Conservation (phyloP, 23 tunicate genomes). For the Styela clava region DNA sequence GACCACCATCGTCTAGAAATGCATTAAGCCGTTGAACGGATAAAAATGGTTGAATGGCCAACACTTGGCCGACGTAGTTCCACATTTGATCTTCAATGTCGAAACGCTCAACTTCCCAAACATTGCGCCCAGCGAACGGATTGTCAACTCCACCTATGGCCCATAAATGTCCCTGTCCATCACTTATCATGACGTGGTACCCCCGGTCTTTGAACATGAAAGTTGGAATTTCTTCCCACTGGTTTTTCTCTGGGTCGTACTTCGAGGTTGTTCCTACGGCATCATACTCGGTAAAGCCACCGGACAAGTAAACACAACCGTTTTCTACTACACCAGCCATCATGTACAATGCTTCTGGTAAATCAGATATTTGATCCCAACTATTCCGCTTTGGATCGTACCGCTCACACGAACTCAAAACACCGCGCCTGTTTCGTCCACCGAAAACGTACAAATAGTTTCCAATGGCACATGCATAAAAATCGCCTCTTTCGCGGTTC, state of each 20-base stretch:
- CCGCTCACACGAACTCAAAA: constrained; percentile 54
- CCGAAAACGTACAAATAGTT: constrained; percentile 70
- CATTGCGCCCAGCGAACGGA: constrained; percentile 85
- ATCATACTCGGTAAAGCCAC: constrained; percentile 71
- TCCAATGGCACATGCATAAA: constrained; percentile 52
- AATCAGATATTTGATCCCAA: constrained; percentile 46
- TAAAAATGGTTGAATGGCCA: constrained; percentile 65
- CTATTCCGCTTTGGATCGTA: constrained; percentile 43
- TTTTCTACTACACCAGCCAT: constrained; percentile 53
- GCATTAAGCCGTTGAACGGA: constrained; percentile 65
- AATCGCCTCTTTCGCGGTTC: constrained; percentile 67
- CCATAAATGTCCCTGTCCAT: constrained; percentile 57
- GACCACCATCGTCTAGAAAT: constrained; percentile 22
- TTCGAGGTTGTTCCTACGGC: constrained; percentile 46
- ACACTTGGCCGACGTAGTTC: constrained; percentile 72
- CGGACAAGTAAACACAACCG: constrained; percentile 53
- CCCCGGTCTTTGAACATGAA: constrained; percentile 69
- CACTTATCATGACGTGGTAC: constrained; percentile 74
- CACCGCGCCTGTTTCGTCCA: constrained; percentile 66
- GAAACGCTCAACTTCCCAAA: constrained; percentile 88
- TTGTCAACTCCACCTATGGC: constrained; percentile 85
- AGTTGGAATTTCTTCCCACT: constrained; percentile 37
- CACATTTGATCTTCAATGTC: constrained; percentile 42
- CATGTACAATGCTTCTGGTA: constrained; percentile 86
- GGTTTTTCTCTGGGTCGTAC: constrained; percentile 38